Evolutionary conservation across 1,140 invertebrate genomes (phyloP).

Genomic region (Brachionus sp.): DNA sequence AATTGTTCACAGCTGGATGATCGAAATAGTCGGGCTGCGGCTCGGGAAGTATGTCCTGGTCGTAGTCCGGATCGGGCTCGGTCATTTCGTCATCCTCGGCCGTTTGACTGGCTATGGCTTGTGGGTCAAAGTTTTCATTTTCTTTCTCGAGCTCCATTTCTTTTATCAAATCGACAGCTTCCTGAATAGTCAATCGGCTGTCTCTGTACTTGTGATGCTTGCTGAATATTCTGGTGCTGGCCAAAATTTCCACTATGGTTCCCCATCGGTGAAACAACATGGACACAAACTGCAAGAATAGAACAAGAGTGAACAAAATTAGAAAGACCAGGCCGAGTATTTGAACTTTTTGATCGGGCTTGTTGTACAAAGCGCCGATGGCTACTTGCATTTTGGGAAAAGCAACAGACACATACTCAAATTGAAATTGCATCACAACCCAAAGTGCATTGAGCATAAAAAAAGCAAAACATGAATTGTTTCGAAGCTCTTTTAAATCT

Average conservation of each 20-base stretch:
- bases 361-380: constrained; percentile 48
- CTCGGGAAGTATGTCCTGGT: constrained; percentile 20
- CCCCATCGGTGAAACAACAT: constrained; percentile 61
- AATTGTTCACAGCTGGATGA: constrained; percentile 42
- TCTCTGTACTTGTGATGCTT: constrained; percentile 43
- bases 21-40: constrained; percentile 41
- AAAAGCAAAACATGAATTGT: constrained; percentile 89
- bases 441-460: constrained; percentile 97
- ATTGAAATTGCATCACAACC: constrained; percentile 90
- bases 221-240: constrained; percentile 48
- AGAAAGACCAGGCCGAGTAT: constrained; percentile 61
- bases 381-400: constrained; percentile 78
- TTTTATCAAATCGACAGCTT: constrained; percentile 40
- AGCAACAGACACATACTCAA: constrained; percentile 89
- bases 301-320: constrained; percentile 60
- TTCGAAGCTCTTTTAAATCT: constrained; percentile 84
- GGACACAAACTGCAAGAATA: constrained; percentile 60
- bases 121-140: not conserved
- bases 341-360: constrained; percentile 52
- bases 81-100: not conserved
- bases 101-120: not conserved
- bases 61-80: constrained; percentile 39
- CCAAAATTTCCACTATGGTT: constrained; percentile 56
- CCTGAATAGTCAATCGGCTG: not conserved
- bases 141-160: constrained; percentile 34